Evolutionary conservation across 2,113 vertebrate species (phyloP), one percentile per base, ranked within the genome.

Genomic region (Rhineura floridana): DNA sequence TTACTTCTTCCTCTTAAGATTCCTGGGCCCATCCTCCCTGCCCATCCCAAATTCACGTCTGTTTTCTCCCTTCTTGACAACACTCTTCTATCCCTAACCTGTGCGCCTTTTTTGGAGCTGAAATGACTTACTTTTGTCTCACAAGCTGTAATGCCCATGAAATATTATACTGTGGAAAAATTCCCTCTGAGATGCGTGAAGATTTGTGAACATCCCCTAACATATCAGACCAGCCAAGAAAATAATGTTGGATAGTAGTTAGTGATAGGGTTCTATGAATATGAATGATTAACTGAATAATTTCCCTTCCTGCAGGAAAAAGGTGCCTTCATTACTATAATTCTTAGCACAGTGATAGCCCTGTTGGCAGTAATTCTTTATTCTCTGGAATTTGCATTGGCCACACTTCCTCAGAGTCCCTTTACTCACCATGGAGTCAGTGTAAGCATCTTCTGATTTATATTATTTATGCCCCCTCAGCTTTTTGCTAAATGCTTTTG

Each of bases 351-450:
- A 52, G 7, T 77, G 7, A 23, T 78, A 63, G 44, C 73, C 36
- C 8, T 86, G 5, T 19, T 86, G 84, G 84, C 73, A 25, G 2
- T 86, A 3, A 3, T 9, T 17, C 73, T 86, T 65, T 86, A 86
- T 78, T 86, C 39, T 63, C 44, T 86, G 55, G 84, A 86, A 59
- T 65, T 86, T 65, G 73, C 73, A 36, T 73, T 86, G 28, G 84
- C 84, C 55, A 86, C 84, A 65, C 55, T 86, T 55, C 84, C 73
- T 25, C 19, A 86, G 9, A 86, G 33, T 65, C 84, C 84, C 6
- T 86, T 86, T 55, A 30, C 84, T 65, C 59, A 86, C 42, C 73
- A 50, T 13, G 84, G 84, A 48, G 23, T 86, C 30, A 65, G 75
- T 65, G 84, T 85, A 76, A 46, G 84, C 28, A 63, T 42, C 10